phyloP scores from a whole-genome alignment of 2,888 invertebrate genomes.

The Encarsia formosa region DNA sequence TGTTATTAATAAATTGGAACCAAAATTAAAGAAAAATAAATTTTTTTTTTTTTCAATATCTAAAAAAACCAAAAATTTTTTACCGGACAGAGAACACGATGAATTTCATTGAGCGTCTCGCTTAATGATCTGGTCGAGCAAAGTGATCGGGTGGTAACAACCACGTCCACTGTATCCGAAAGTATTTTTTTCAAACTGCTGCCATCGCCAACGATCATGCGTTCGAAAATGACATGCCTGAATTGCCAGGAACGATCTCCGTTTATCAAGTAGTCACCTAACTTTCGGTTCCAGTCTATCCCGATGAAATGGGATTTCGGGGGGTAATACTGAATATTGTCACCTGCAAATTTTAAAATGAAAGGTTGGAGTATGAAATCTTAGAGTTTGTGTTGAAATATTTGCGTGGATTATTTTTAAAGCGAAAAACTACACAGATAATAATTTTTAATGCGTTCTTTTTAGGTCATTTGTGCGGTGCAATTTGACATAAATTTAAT shows the following conservation, averaged over 20 bases:
- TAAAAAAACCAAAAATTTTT: no score
- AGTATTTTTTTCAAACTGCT: conserved; percentile 37
- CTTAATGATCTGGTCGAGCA: conserved; percentile 39
- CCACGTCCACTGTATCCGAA: conserved; percentile 39
- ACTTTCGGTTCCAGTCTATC: conserved; percentile 42
- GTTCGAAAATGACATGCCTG: conserved; percentile 40
- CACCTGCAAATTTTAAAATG: conserved; percentile 32
- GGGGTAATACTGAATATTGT: conserved; percentile 45
- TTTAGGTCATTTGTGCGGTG: not conserved
- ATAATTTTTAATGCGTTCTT: not conserved
- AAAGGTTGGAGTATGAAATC: not conserved
- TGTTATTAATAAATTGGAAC: no score
- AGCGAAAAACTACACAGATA: not conserved
- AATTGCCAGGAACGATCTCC: conserved; percentile 40
- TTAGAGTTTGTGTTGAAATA: not conserved
- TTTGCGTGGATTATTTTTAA: not conserved
- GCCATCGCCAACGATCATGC: conserved; percentile 41
- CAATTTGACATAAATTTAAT: no score
- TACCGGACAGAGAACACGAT: conserved; percentile 42
- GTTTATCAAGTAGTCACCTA: conserved; percentile 38
- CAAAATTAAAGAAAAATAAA: no score
- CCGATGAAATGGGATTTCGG: conserved; percentile 39
- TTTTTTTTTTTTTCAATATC: no score
- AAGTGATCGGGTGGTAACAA: conserved; percentile 43
- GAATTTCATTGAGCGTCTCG: conserved; percentile 40